Percentiles rank a stretch among this genome's conserved stretches.
These are phyloP conservation scores for Zaprionus kolodkinae DNA, from an alignment of 1,140 invertebrate species.

Conservation along the genomic window DNA sequence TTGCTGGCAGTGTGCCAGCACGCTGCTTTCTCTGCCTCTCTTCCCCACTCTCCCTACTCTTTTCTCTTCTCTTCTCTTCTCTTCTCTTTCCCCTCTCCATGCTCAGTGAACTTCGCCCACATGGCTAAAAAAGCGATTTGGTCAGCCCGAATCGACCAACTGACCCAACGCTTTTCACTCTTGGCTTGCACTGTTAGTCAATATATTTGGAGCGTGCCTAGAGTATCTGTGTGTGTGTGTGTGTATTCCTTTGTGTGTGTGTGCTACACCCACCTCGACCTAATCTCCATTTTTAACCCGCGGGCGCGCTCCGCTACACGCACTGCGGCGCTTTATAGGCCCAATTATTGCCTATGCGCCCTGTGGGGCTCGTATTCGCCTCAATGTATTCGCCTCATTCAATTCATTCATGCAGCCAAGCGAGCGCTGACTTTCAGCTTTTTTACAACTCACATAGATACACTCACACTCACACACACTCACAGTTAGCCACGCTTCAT, in stretches of 20 bases:
- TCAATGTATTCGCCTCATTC: constrained; percentile 38
- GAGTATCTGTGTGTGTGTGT: not conserved
- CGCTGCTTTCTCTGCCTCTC: not conserved
- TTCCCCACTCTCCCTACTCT: not conserved
- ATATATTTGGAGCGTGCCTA: constrained; percentile 53
- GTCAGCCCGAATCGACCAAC: constrained; percentile 29
- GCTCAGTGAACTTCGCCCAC: constrained; percentile 49
- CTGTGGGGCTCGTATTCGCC: constrained; percentile 29
- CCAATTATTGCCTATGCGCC: constrained; percentile 66
- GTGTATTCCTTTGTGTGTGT: not conserved
- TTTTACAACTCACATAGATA: constrained; percentile 46
- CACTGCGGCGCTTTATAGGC: constrained; percentile 44
- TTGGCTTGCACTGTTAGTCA: constrained; percentile 19
- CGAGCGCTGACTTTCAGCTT: constrained; percentile 14
- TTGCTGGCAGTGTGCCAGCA: constrained; percentile 32
- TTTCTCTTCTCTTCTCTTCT: not conserved
- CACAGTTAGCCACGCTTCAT: constrained; percentile 63
- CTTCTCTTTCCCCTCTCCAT: not conserved
- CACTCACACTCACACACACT: constrained; percentile 7
- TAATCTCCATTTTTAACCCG: constrained; percentile 59
- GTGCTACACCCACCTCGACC: constrained; percentile 52
- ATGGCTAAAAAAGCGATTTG: constrained; percentile 57
- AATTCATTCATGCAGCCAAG: constrained; percentile 66
- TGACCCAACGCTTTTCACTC: constrained; percentile 17
- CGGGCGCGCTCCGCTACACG: constrained; percentile 35